These are phyloP conservation scores for Hydractinia echinata DNA, from an alignment of 30 jellyfish, hydroid and myxozoan species.

Conservation along the genomic window DNA sequence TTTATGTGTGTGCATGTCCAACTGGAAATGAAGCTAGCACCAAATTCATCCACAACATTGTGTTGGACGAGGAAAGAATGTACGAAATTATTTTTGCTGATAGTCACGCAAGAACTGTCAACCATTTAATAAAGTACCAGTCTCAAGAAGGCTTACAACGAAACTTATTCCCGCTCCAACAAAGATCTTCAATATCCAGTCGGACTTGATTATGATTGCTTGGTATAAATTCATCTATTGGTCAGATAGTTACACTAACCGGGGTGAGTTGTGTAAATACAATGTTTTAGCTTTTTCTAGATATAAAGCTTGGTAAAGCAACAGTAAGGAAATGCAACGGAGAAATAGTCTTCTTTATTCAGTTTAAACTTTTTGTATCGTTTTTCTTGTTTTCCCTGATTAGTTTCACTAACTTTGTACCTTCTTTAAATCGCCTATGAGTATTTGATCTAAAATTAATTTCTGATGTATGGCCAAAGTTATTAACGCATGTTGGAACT, in stretches of 20 bases:
- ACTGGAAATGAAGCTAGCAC: conserved; percentile 45
- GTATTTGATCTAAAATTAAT: too few species aligned
- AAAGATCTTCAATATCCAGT: conserved; percentile 19
- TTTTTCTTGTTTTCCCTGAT: too few species aligned
- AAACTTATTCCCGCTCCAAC: conserved; percentile 13
- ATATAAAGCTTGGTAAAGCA: not conserved
- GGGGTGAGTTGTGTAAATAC: not conserved
- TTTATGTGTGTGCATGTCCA: conserved; percentile 67
- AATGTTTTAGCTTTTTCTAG: not conserved
- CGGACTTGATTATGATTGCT: conserved; percentile 22
- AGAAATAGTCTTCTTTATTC: not conserved
- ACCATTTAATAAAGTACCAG: conserved; percentile 25
- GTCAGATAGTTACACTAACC: conserved; percentile 17
- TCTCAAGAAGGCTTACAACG: conserved; percentile 33
- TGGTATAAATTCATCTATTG: conserved; percentile 4
- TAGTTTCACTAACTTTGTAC: too few species aligned
- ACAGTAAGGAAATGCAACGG: not conserved
- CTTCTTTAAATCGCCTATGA: too few species aligned
- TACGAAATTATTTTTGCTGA: conserved; percentile 36
- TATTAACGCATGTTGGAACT: too few species aligned
- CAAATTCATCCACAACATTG: not conserved
- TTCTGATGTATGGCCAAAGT: too few species aligned
- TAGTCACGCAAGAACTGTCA: conserved; percentile 14
- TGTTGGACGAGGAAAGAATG: not conserved
- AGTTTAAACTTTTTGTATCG: too few species aligned